Evolutionary conservation across 2,113 vertebrate genomes (phyloP), one percentile per base, ranked within the genome.

Genomic region (Chaetodon auriga): DNA sequence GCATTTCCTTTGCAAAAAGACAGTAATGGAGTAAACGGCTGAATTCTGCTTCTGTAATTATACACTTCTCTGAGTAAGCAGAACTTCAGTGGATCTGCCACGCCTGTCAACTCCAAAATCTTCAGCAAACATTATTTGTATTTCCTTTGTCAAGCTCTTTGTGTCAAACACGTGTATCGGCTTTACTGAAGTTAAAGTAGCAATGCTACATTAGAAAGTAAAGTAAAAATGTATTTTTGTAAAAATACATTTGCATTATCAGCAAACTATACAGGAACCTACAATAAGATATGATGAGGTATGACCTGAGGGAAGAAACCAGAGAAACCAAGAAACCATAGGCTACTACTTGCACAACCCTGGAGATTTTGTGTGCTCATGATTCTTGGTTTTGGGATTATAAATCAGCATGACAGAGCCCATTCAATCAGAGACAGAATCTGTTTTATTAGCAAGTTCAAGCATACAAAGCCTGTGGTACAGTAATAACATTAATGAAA

Each of bases 31-130:
- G 0, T 14, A 38, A 61, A 73, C 5, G 23, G 25, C n/a, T 46
- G 64, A 57, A 35, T 18, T 64, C 19, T 65, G 74, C 30, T 46
- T 38, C 25, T 75, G 63, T 25, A 64, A 63, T 79, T 72, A 71
- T 43, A 69, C 25, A 18, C 60, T 51, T 61, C 13, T 60, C 15
- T 25, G 14, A 80, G 35, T 54, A 53, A 63, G 64, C 61, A 68
- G 38, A 73, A 51, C 10, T 7, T 13, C 4, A 46, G 35, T 30
- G 51, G 4, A 35, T 64, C 16, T 53, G n/a, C 58, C 58, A 25
- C 21, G 16, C 60, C 62, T 30, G 30, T 30, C 23, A 6, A 5
- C 54, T 46, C 25, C 55, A 46, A 75, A 46, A 62, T 75, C 16
- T 36, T 60, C 25, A 75, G 68, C 49, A 63, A 21, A 12, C 11